A percentile compares a stretch with the other conserved stretches of the same genome.
These are phyloP conservation scores for Anoncus sp. DNA, from an alignment of 2,888 invertebrate species.

Conservation along the genomic window DNA sequence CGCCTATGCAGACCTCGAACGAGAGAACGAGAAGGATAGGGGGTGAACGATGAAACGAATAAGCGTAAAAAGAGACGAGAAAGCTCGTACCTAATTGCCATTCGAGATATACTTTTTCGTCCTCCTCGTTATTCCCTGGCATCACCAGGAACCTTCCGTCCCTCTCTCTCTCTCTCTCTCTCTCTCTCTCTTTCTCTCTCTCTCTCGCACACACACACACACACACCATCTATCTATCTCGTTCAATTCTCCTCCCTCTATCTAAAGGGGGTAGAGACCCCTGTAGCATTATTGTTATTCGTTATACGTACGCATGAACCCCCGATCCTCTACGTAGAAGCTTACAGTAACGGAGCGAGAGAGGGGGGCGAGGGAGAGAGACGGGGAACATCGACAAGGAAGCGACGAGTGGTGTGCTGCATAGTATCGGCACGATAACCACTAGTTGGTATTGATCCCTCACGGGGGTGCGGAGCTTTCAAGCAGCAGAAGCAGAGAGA, in stretches of 20 bases:
- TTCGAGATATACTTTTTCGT: conserved; percentile 66
- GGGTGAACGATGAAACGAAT: conserved; percentile 45
- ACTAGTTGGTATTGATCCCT: conserved; percentile 81
- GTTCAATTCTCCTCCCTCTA: conserved; percentile 40
- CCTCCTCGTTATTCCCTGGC: conserved; percentile 61
- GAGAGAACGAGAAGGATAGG: conserved; percentile 15
- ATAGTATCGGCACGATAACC: conserved; percentile 81
- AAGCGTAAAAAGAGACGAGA: conserved; percentile 54
- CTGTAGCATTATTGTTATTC: conserved; percentile 71
- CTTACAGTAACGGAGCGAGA: conserved; percentile 38
- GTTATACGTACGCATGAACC: conserved; percentile 60
- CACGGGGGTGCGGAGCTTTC: conserved; percentile 72
- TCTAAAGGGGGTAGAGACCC: conserved; percentile 40
- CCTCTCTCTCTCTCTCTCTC: conserved; percentile 6
- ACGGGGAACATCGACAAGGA: conserved; percentile 40
- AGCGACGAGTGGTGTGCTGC: conserved; percentile 65
- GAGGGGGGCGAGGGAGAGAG: conserved; percentile 31
- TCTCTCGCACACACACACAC: conserved; percentile 10
- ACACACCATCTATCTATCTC: conserved; percentile 43
- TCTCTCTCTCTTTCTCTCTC: conserved; percentile 14
- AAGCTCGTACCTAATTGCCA: conserved; percentile 67
- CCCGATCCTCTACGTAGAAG: conserved; percentile 51
- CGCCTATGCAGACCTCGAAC: conserved; percentile 27
- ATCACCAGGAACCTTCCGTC: conserved; percentile 28
- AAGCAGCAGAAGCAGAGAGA: conserved; percentile 49